phyloP scores from a whole-genome alignment of 1,140 invertebrate genomes.

The Drosophila equinoxialis region DNA sequence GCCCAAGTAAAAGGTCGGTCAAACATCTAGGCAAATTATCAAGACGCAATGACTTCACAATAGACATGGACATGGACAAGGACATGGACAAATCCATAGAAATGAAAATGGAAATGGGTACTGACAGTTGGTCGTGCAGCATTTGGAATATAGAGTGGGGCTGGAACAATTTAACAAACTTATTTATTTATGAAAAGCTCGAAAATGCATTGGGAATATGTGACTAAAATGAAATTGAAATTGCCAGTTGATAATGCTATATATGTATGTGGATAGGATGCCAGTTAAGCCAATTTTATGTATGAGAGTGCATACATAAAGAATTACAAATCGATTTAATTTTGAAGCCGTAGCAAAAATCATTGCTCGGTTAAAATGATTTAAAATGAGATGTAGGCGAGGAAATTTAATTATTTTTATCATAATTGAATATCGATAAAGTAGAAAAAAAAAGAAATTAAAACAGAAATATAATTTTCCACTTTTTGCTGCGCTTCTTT shows the following conservation, averaged over 20 bases:
- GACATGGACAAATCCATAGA: background rate
- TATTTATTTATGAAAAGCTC: conserved; percentile 73
- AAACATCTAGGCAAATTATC: conserved; percentile 26
- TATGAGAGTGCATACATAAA: background rate
- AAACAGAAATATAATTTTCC: background rate
- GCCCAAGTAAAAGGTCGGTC: conserved; percentile 11
- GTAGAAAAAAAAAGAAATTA: background rate
- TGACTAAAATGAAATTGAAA: conserved; percentile 68
- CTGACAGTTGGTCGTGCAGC: background rate
- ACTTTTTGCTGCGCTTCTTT: background rate
- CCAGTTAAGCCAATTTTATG: conserved; percentile 48
- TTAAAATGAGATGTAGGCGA: conserved; percentile 2
- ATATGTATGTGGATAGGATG: background rate
- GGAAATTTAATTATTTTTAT: conserved; percentile 13
- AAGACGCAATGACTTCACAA: conserved; percentile 14
- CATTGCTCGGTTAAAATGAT: conserved; percentile 8
- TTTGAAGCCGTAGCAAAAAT: conserved; percentile 2
- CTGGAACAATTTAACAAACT: conserved; percentile 69
- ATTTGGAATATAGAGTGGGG: conserved; percentile 11
- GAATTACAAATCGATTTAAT: background rate
- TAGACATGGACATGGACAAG: conserved; percentile 20
- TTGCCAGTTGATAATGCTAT: conserved; percentile 29
- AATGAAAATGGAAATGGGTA: conserved; percentile 6
- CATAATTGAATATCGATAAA: conserved; percentile 10
- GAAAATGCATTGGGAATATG: conserved; percentile 63